A percentile compares a stretch with the other conserved stretches of the same genome.
Conservation (phyloP, 2,888 invertebrate genomes). For the Anagyrus pseudococci region DNA sequence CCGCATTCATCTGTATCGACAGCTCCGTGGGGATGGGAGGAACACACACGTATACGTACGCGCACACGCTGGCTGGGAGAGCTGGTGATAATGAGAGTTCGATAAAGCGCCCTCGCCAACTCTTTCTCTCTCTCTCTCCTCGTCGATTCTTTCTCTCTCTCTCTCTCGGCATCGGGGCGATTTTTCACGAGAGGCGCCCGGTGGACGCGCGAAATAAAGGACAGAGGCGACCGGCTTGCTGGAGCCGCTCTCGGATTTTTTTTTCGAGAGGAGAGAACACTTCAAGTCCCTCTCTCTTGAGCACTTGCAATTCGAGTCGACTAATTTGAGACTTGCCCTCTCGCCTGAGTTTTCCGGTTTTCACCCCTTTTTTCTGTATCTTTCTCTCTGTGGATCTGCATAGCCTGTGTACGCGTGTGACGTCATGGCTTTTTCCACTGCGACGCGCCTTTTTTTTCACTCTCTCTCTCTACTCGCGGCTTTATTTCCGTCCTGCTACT, state of each 20-base stretch:
- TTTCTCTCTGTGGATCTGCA: too few relatives aligned
- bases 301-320: slow-evolving; percentile 17
- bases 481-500: too few relatives aligned
- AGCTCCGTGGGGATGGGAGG: not conserved
- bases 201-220: slow-evolving; percentile 10
- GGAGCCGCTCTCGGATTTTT: too few relatives aligned
- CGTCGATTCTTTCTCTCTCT: too few relatives aligned
- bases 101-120: slow-evolving; percentile 61
- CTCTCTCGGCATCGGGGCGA: slow-evolving; percentile 57
- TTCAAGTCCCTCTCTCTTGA: not conserved
- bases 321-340: slow-evolving; percentile 26
- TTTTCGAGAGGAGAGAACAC: not conserved
- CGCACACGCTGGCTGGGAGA: not conserved
- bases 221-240: too few relatives aligned
- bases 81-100: slow-evolving; percentile 60
- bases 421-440: too few relatives aligned
- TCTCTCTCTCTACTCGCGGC: too few relatives aligned
- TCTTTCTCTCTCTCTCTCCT: too few relatives aligned
- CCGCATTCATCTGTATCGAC: not conserved
- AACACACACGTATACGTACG: too few relatives aligned
- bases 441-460: too few relatives aligned
- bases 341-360: not conserved
- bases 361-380: too few relatives aligned
- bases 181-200: slow-evolving; percentile 44
- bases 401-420: too few relatives aligned